Base-by-base conservation (phyloP, 2,113 vertebrate species). In the Glaucomys volans region DNA sequence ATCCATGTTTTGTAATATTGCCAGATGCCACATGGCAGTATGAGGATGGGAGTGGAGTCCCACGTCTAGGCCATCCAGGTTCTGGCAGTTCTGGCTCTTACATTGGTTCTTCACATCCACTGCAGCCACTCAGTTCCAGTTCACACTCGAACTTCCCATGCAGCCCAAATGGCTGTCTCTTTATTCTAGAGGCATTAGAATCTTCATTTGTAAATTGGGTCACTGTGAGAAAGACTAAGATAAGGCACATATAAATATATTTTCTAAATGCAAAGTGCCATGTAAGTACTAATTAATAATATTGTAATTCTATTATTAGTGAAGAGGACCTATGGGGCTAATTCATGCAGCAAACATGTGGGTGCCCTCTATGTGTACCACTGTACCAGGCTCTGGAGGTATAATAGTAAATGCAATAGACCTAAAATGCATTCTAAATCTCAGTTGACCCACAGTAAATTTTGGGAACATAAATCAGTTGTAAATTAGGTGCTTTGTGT, bases 121-220 rank as follows among this genome's bases (percentile, higher is more conserved):
- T 50, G 52, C 35, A 64, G 30, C 20, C 47, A 16, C 14, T 80
- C 52, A 69, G 18, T 80, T 82, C 40, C 44, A 64, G n/a, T 7
- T 40, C 24, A 44, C 17, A 47, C 10, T 17, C 13, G 0, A 26
- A 72, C 30, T 59, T 84, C 62, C 47, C 59, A 44, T 16, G 50
- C 42, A 79, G 37, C 14, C 67, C 47, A 47, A 69, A 30, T 37
- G 17, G 18, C 6, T 62, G 17, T 54, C 44, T 93, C 18, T 62
- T 37, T 87, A 74, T 79, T 72, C 67, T 57, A 77, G 16, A 13
- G 47, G 32, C 26, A 74, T 82, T 84, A 69, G 40, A 44, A 6
- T 87, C 59, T 92, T 89, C 82, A 67, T 79, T 81, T 89, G 14
- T 86, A 87, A 94, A 90, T 12, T 66, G 67, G 57, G 66, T 84